A percentile compares a stretch with the other conserved stretches of the same genome.
Evolutionary conservation across 2,797 vertebrate genomes (phyloP).

Genomic region (Oceanodroma leucorhoa): DNA sequence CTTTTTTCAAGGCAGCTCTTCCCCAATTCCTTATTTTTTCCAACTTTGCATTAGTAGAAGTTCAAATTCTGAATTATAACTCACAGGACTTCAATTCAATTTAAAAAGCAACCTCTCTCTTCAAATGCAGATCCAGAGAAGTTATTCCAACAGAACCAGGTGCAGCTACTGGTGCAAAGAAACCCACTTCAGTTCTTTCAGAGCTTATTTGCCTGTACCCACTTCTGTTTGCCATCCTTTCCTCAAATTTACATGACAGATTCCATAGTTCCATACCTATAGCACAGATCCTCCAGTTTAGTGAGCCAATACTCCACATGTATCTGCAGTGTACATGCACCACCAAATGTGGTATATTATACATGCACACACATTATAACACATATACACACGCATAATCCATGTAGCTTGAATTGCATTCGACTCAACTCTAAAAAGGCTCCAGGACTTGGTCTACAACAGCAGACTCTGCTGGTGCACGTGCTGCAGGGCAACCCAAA

Average conservation of each 20-base stretch:
- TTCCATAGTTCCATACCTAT: background rate
- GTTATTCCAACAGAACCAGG: background rate
- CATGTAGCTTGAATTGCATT: background rate
- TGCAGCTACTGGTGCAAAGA: background rate
- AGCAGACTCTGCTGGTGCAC: background rate
- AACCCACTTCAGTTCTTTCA: background rate
- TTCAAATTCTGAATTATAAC: background rate
- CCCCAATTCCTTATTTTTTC: background rate
- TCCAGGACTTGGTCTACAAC: fast-evolving
- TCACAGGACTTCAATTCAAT: background rate
- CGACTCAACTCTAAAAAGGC: background rate
- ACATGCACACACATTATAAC: fast-evolving
- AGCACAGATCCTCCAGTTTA: background rate
- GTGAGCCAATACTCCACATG: fast-evolving
- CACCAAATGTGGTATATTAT: background rate
- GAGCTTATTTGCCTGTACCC: background rate
- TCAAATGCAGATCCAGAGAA: background rate
- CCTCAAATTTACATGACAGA: background rate
- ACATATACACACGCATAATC: fast-evolving
- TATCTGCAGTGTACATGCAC: background rate
- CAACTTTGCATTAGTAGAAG: background rate
- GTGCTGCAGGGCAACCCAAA: background rate
- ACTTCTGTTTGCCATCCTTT: background rate
- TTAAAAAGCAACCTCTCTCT: background rate
- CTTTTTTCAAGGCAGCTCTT: background rate